Evolutionary conservation across 2,888 invertebrate genomes (phyloP).

Genomic region (Drosophila emarginata): DNA sequence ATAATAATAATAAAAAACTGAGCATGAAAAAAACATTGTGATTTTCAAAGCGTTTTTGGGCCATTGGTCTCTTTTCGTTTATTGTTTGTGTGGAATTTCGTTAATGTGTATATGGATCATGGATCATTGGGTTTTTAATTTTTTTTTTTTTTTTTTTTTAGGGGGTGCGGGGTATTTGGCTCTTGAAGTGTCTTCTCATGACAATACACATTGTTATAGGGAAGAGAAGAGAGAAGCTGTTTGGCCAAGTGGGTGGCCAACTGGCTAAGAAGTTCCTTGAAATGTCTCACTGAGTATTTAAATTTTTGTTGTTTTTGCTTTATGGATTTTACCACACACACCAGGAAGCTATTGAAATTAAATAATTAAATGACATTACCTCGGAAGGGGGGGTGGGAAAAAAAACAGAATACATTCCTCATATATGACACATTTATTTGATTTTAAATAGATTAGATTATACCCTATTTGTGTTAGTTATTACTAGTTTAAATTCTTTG

Average conservation of each 20-base stretch:
- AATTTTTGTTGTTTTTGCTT: no score
- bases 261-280: background rate
- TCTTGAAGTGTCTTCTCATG: conserved; percentile 1
- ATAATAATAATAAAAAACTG: background rate
- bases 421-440: background rate
- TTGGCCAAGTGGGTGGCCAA: conserved; percentile 1
- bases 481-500: no score
- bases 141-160: background rate
- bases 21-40: conserved; percentile 21
- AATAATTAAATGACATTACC: background rate
- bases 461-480: no score
- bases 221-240: background rate
- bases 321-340: background rate
- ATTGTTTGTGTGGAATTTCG: conserved; percentile 7
- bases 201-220: conserved; percentile 2
- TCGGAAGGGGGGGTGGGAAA: no score
- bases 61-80: conserved; percentile 41
- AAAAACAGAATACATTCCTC: background rate
- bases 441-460: background rate
- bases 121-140: conserved; percentile 9
- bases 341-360: background rate
- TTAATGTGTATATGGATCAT: conserved; percentile 13
- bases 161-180: background rate
- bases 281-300: background rate
- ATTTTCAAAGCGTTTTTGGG: conserved; percentile 43